phyloP scores from a whole-genome alignment of 2,113 vertebrate genomes.

The Erythrocercus mccallii region DNA sequence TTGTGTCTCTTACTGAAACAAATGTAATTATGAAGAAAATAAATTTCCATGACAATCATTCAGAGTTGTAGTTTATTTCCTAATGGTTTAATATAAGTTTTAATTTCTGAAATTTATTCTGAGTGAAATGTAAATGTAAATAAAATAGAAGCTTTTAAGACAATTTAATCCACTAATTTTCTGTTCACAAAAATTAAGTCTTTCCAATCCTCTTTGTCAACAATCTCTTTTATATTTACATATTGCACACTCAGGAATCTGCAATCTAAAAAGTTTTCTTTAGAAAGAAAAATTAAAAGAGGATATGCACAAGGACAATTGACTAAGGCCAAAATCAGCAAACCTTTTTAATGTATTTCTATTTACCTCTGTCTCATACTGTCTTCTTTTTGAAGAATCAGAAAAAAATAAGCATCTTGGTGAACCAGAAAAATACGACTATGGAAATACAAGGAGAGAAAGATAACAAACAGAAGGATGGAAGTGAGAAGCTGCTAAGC shows the following conservation, averaged over 20 bases:
- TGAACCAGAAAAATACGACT: background rate
- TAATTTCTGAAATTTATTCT: background rate
- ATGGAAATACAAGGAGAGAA: background rate
- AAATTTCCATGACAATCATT: background rate
- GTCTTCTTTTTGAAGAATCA: background rate
- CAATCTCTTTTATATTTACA: background rate
- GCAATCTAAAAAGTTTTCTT: background rate
- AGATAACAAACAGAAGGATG: background rate
- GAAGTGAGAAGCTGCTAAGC: background rate
- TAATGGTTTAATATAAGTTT: background rate
- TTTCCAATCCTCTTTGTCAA: background rate
- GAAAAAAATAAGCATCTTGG: background rate
- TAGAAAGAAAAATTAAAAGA: background rate
- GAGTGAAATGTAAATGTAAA: background rate
- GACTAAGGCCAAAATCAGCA: background rate
- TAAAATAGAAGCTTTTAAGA: background rate
- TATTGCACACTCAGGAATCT: background rate
- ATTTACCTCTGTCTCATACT: background rate
- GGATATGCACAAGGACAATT: background rate
- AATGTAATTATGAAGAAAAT: constrained; percentile 17
- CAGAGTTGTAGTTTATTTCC: background rate
- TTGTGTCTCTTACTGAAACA: background rate
- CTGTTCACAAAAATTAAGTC: background rate
- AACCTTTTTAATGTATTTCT: background rate
- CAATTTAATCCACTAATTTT: background rate